These are phyloP conservation scores for Bergia puertoricense DNA, from an alignment of 92 coral and sea anemone genomes.

Conservation along the genomic window DNA sequence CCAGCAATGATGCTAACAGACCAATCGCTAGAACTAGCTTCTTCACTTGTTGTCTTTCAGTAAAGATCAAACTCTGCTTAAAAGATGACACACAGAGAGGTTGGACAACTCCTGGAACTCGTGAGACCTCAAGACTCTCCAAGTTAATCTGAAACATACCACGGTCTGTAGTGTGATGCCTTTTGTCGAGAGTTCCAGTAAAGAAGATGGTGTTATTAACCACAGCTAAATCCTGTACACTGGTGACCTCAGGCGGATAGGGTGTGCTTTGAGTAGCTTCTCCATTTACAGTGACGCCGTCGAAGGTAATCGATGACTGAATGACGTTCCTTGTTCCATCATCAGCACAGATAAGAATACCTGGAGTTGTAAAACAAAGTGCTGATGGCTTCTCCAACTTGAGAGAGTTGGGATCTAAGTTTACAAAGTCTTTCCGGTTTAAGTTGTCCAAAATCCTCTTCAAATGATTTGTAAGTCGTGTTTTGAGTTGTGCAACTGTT, in stretches of 20 bases:
- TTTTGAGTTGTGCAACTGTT: conserved; percentile 1
- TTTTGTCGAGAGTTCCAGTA: conserved; percentile 21
- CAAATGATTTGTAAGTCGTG: conserved; percentile 17
- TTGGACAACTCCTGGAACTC: conserved; percentile 26
- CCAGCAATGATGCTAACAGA: conserved; percentile 38
- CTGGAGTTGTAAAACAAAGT: no score
- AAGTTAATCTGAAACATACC: conserved; percentile 8
- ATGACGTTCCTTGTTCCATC: conserved; percentile 32
- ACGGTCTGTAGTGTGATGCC: not conserved
- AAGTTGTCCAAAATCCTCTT: conserved; percentile 1
- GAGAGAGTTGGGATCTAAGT: not conserved
- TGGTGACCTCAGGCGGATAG: conserved; percentile 33
- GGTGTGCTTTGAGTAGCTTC: conserved; percentile 32
- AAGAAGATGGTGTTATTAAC: conserved; percentile 7
- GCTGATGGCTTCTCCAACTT: no score
- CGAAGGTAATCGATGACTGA: conserved; percentile 34
- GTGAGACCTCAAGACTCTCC: conserved; percentile 24
- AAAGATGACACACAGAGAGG: conserved; percentile 24
- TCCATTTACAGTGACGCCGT: conserved; percentile 49
- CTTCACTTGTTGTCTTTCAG: conserved; percentile 41
- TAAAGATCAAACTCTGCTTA: conserved; percentile 22
- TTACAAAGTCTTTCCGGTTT: conserved; percentile 15
- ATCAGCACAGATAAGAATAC: conserved; percentile 42
- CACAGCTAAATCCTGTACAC: conserved; percentile 18
- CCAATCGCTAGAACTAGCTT: not conserved